phyloP scores from a whole-genome alignment of 2,113 vertebrate genomes.

The Scomber colias region DNA sequence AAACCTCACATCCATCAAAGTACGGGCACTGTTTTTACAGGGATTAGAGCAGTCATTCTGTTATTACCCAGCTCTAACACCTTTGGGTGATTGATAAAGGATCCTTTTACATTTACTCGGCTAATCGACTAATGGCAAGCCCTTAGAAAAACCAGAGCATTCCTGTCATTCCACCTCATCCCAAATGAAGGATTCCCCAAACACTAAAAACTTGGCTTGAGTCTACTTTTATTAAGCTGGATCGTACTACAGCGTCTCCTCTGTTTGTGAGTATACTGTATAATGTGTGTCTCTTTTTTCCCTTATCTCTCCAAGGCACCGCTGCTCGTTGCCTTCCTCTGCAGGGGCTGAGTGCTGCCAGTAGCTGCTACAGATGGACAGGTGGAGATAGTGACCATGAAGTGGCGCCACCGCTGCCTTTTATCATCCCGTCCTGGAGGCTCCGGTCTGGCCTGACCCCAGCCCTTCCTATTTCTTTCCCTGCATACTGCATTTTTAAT shows the following conservation, averaged over 20 bases:
- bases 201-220: constrained; percentile 50
- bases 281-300: constrained; percentile 51
- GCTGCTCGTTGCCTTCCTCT: constrained; percentile 65
- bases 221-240: constrained; percentile 44
- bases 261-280: constrained; percentile 59
- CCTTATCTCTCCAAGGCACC: constrained; percentile 69
- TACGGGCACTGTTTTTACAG: constrained; percentile 22
- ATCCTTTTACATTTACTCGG: constrained; percentile 25
- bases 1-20: constrained; percentile 44
- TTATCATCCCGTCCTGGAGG: constrained; percentile 78
- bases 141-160: constrained; percentile 18
- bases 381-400: constrained; percentile 85
- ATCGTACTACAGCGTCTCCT: constrained; percentile 49
- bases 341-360: constrained; percentile 75
- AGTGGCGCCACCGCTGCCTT: constrained; percentile 79
- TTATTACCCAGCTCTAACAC: constrained; percentile 18
- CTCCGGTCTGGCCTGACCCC: constrained; percentile 80
- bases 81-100: constrained; percentile 30
- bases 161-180: constrained; percentile 14
- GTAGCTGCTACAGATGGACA: constrained; percentile 85
- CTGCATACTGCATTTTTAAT: constrained; percentile 85
- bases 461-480: constrained; percentile 72
- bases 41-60: constrained; percentile 7
- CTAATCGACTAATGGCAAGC: background rate
- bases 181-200: constrained; percentile 59